Conservation (phyloP, 2,888 invertebrate genomes). For the Sinelater perroti region DNA sequence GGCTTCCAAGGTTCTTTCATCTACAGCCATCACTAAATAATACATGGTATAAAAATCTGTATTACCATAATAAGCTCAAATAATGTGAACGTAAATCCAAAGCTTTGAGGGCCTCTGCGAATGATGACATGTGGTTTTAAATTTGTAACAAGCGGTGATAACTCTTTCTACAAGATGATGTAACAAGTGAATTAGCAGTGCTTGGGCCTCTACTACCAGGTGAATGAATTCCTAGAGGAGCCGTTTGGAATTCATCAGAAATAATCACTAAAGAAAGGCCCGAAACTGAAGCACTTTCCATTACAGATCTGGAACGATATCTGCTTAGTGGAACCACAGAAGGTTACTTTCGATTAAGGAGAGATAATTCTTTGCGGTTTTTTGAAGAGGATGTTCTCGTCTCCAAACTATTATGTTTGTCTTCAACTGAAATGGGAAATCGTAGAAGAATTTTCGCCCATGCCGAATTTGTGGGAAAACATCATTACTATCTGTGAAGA, state of each 20-base stretch:
- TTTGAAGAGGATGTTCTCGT: constrained; percentile 59
- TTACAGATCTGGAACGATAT: constrained; percentile 73
- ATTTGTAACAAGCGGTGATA: constrained; percentile 88
- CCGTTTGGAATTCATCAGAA: constrained; percentile 62
- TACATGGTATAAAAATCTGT: constrained; percentile 99
- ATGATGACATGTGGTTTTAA: constrained; percentile 92
- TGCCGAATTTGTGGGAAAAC: constrained; percentile 86
- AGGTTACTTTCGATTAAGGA: constrained; percentile 48
- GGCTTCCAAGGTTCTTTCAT: constrained; percentile 88
- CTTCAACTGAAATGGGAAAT: constrained; percentile 84
- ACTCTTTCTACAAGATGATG: constrained; percentile 93
- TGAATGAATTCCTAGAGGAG: constrained; percentile 59
- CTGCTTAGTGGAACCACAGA: constrained; percentile 52
- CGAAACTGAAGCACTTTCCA: constrained; percentile 91
- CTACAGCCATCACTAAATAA: constrained; percentile 95
- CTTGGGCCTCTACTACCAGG: constrained; percentile 80
- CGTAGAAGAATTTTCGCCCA: constrained; percentile 74
- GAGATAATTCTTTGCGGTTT: constrained; percentile 62
- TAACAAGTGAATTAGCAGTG: constrained; percentile 91
- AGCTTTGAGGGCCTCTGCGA: constrained; percentile 91
- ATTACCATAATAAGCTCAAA: constrained; percentile 97
- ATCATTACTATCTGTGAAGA: constrained; percentile 91
- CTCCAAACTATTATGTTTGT: constrained; percentile 64
- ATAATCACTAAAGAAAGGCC: constrained; percentile 93
- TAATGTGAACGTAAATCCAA: constrained; percentile 99